A percentile compares a stretch with the other conserved stretches of the same genome.
phyloP scores from a whole-genome alignment of 1,140 invertebrate genomes.

The Conopomorpha cramerella region DNA sequence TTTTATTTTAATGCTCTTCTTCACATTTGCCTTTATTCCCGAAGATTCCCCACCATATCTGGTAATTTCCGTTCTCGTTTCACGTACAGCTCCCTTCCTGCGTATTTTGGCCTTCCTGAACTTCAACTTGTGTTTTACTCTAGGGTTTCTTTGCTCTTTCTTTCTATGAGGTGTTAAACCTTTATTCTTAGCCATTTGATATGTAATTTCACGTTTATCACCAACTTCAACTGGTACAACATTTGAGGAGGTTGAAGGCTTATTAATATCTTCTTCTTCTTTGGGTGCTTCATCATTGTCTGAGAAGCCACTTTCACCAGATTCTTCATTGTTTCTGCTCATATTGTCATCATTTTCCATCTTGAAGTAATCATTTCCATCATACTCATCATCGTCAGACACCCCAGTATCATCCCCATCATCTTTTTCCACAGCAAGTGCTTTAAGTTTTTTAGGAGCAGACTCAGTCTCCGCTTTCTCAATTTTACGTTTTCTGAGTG shows the following conservation, averaged over 20 bases:
- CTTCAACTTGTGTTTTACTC: constrained; percentile 91
- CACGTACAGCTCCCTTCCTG: constrained; percentile 85
- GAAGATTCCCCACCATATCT: constrained; percentile 89
- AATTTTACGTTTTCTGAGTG: constrained; percentile 29
- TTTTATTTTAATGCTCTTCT: constrained; percentile 86
- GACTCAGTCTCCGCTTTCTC: constrained; percentile 23
- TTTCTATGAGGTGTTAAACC: constrained; percentile 87
- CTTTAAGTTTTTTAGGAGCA: constrained; percentile 46
- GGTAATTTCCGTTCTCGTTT: constrained; percentile 75
- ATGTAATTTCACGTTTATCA: constrained; percentile 83
- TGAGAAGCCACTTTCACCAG: constrained; percentile 46
- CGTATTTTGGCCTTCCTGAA: constrained; percentile 88
- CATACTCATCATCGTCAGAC: constrained; percentile 37
- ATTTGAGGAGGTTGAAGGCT: constrained; percentile 25
- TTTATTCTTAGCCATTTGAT: constrained; percentile 94
- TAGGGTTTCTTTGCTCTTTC: constrained; percentile 90
- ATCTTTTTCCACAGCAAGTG: constrained; percentile 45
- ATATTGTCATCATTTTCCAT: constrained; percentile 18
- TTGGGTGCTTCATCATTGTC: constrained; percentile 32
- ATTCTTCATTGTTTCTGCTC: constrained; percentile 29
- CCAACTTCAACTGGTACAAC: constrained; percentile 24
- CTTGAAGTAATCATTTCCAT: constrained; percentile 42
- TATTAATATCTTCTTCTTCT: constrained; percentile 30
- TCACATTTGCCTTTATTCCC: constrained; percentile 86
- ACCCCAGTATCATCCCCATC: constrained; percentile 42